Base-by-base conservation (phyloP, 2,888 invertebrate species). In the Latrodectus elegans region DNA sequence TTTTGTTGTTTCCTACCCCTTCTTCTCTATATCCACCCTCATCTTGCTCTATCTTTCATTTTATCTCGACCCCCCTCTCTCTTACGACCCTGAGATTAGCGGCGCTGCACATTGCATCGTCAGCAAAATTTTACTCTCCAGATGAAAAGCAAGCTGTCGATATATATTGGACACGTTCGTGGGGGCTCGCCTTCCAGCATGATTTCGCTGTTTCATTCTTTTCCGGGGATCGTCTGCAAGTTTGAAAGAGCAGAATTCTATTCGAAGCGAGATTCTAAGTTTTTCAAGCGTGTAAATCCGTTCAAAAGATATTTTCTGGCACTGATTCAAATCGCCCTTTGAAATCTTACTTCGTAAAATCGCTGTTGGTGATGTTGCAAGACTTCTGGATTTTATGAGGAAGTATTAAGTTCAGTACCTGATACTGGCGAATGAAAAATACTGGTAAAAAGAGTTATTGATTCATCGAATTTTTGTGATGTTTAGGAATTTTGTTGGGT, bases 81-180 rank as follows among this genome's bases (percentile, higher is more conserved):
- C 71, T 22, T 71, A 71, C 4, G 73, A 15, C 51, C 17, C 38
- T n/a, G 52, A 73, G 81, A 73, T 81, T 72, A 68, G 76, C 64
- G 83, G 83, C 83, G 83, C 76, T 83, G 71, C 17, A 68, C 60
- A 60, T 67, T 70, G 67, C 65, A 60, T 73, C 81, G 73, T 81
- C 81, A 81, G 81, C 81, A 51, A 71, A 76, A 64, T 83, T 75
- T 38, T 70, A 22, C 22, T 83, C 71, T 76, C 55, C 26, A 64
- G 76, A 76, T 70, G 64, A 76, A 73, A 76, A 75, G 71, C 83
- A 83, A 75, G 76, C 70, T 83, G 83, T 83, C 83, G 70, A 83
- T 83, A 83, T 22, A 22, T 83, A 83, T 76, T 83, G 81, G 73
- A 73, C 81, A 73, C 81, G 17, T 81, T 52, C 79, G 51, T 10